phyloP scores from a whole-genome alignment of 2,113 vertebrate species.

The Panthera uncia region DNA sequence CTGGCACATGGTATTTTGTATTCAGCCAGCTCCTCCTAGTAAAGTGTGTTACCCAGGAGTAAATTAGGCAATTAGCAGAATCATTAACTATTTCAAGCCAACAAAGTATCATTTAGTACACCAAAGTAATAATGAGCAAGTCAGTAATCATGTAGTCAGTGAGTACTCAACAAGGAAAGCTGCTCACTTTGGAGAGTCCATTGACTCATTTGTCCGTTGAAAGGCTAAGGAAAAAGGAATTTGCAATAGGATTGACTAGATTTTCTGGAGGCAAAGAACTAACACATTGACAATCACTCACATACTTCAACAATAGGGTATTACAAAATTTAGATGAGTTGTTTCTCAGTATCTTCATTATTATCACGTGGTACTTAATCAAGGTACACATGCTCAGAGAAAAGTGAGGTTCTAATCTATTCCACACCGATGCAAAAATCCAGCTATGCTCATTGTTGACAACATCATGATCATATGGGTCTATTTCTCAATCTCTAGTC shows the following conservation, averaged over 20 bases:
- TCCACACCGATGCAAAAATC: neutral
- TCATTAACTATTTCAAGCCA: constrained; percentile 68
- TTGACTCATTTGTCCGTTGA: neutral
- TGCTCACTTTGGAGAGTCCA: neutral
- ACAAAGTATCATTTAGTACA: neutral
- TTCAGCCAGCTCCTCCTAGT: constrained; percentile 41
- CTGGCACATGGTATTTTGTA: constrained; percentile 26
- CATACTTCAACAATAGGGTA: neutral
- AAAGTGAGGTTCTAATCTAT: neutral
- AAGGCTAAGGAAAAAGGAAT: neutral
- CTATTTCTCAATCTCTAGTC: neutral
- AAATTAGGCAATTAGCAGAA: constrained; percentile 65
- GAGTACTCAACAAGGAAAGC: neutral
- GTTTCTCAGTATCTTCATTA: neutral
- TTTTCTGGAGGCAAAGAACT: neutral
- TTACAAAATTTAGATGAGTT: neutral
- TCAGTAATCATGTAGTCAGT: neutral
- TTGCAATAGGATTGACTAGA: neutral
- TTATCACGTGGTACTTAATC: neutral
- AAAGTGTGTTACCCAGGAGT: constrained; percentile 45
- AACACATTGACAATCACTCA: neutral
- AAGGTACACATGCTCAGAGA: neutral
- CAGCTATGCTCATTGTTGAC: neutral
- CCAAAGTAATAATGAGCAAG: constrained; percentile 46
- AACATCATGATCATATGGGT: neutral